These are phyloP conservation scores for Distichodus sexfasciatus DNA, from an alignment of 2,797 vertebrate species.

Conservation along the genomic window DNA sequence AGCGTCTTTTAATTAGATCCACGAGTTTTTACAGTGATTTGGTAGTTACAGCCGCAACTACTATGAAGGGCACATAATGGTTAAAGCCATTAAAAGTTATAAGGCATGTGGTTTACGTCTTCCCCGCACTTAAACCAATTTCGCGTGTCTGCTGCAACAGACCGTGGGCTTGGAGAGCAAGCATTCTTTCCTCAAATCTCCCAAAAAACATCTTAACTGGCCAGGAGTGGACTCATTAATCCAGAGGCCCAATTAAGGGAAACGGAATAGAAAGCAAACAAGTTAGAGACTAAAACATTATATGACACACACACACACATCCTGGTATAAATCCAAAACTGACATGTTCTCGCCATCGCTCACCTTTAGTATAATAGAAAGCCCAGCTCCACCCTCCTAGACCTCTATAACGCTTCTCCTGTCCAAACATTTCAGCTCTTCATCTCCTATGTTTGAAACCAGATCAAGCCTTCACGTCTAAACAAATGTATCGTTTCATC, in stretches of 20 bases:
- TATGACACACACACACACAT: constrained; percentile 73
- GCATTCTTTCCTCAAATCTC: neutral
- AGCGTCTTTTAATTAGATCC: constrained; percentile 33
- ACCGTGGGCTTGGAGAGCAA: constrained; percentile 22
- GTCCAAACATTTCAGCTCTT: neutral
- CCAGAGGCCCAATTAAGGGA: constrained; percentile 74
- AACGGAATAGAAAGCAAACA: constrained; percentile 70
- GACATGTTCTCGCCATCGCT: constrained; percentile 70
- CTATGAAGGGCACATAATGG: constrained; percentile 24
- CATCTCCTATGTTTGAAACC: neutral
- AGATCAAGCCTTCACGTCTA: neutral
- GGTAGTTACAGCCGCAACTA: constrained; percentile 35
- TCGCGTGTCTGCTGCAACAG: constrained; percentile 37
- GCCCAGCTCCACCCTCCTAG: constrained; percentile 5
- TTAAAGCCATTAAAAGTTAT: constrained; percentile 41
- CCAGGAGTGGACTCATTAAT: constrained; percentile 64
- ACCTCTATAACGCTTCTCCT: neutral
- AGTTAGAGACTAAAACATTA: constrained; percentile 55
- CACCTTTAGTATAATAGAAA: constrained; percentile 68
- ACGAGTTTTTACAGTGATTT: constrained; percentile 9
- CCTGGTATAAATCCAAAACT: constrained; percentile 76
- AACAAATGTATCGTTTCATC: no score
- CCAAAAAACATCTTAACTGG: constrained; percentile 11
- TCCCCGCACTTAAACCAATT: constrained; percentile 30
- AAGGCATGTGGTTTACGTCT: constrained; percentile 36